Evolutionary conservation across 2,888 invertebrate species (phyloP).

Genomic region (Cryptocheilus praepositus): DNA sequence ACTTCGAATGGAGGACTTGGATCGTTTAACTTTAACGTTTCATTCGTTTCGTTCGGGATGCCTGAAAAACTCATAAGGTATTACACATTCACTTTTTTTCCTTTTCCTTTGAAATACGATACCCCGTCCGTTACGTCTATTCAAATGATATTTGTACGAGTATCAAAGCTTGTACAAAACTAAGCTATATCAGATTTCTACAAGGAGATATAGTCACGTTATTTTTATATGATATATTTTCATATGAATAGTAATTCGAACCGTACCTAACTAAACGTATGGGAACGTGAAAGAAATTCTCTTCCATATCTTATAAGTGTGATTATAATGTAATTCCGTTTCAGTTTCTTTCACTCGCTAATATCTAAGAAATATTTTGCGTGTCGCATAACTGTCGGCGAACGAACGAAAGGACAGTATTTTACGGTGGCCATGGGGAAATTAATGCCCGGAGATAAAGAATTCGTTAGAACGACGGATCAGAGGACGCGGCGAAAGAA

Average conservation of each 20-base stretch:
- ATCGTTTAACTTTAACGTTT: neutral
- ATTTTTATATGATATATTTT: conserved; percentile 23
- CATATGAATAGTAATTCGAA: conserved; percentile 12
- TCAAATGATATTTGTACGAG: conserved; percentile 51
- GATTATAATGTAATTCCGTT: neutral
- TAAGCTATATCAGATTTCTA: conserved; percentile 53
- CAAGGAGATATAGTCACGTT: conserved; percentile 30
- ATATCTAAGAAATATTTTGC: conserved; percentile 6
- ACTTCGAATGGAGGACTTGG: too few species aligned
- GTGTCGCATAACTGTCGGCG: neutral
- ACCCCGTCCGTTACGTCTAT: conserved; percentile 36
- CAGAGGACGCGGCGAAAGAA: too few species aligned
- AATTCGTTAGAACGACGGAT: conserved; percentile 7
- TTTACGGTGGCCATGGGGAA: conserved; percentile 36
- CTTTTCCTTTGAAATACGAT: conserved; percentile 21
- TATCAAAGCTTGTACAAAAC: conserved; percentile 63
- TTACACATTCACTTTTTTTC: conserved; percentile 28
- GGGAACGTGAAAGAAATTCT: conserved; percentile 21
- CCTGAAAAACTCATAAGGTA: conserved; percentile 53
- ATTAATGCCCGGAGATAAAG: conserved; percentile 51
- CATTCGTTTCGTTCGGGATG: conserved; percentile 9
- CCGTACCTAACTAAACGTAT: conserved; percentile 24
- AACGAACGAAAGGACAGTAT: conserved; percentile 33
- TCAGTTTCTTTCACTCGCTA: neutral
- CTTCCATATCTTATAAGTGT: conserved; percentile 22